Conservation (phyloP, 1,140 invertebrate species). For the Rhopalosiphum padi region DNA sequence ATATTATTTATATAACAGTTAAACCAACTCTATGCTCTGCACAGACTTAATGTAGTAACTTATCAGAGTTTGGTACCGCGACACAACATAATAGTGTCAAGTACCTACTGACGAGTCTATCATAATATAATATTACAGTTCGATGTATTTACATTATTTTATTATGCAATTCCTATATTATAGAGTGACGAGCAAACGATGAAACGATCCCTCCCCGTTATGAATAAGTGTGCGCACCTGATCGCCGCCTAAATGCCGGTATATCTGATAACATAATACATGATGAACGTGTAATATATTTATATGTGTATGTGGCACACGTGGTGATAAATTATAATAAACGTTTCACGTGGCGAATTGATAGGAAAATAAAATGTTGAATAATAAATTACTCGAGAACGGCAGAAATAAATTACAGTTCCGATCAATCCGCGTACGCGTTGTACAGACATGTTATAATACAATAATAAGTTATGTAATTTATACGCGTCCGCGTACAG, state of each 20-base stretch:
- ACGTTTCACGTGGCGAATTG: neutral
- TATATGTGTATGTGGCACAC: neutral
- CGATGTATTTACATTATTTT: too few relatives aligned
- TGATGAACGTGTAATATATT: neutral
- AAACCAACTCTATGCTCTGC: too few relatives aligned
- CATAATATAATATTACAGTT: too few relatives aligned
- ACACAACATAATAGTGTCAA: too few relatives aligned
- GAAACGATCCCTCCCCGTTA: neutral
- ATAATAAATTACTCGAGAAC: neutral
- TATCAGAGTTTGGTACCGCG: too few relatives aligned
- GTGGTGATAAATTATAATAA: neutral
- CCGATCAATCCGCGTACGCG: neutral
- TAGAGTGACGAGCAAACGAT: neutral
- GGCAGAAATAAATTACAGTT: constrained; percentile 1
- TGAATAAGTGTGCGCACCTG: neutral
- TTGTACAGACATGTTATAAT: neutral
- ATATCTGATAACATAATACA: neutral
- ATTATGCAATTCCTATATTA: neutral
- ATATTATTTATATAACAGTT: neutral
- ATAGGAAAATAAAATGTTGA: neutral
- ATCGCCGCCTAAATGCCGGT: neutral
- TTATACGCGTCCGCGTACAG: neutral
- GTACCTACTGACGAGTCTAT: too few relatives aligned
- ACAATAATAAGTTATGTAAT: neutral
- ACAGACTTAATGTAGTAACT: too few relatives aligned